phyloP scores from a whole-genome alignment of 2,797 vertebrate genomes.

The Myotis findleyi region DNA sequence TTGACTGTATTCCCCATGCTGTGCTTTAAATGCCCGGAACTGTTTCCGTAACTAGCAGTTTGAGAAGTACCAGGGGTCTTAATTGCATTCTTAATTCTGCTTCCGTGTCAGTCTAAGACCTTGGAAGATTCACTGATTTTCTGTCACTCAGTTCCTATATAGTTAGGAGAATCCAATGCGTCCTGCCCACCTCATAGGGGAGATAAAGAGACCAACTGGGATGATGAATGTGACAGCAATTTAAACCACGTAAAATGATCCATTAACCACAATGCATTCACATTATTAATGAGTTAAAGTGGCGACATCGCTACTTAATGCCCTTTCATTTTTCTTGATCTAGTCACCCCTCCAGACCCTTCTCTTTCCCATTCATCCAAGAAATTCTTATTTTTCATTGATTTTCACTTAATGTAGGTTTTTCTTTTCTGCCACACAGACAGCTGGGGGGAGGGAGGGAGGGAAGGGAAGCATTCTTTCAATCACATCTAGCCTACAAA shows the following conservation, averaged over 20 bases:
- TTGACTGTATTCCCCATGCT: neutral
- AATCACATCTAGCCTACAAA: neutral
- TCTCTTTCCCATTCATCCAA: neutral
- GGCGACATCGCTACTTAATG: neutral
- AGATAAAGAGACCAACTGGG: too few relatives aligned
- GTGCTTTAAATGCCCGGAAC: neutral
- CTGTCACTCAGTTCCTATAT: neutral
- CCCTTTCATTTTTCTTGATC: neutral
- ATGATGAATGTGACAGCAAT: neutral
- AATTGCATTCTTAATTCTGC: neutral
- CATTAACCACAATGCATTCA: fast-evolving
- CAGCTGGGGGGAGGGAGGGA: neutral
- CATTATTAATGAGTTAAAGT: neutral
- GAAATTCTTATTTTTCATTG: neutral
- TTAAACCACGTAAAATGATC: neutral
- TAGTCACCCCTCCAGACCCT: neutral
- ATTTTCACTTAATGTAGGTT: neutral
- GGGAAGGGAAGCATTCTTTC: neutral
- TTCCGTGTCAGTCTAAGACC: neutral
- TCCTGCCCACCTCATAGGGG: neutral
- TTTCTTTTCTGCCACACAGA: neutral
- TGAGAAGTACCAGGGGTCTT: neutral
- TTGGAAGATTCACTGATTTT: neutral
- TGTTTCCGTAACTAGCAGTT: neutral
- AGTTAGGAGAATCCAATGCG: neutral